Evolutionary conservation across 2,888 invertebrate genomes (phyloP), one percentile per base, ranked within the genome.

Genomic region (Busseola fusca): DNA sequence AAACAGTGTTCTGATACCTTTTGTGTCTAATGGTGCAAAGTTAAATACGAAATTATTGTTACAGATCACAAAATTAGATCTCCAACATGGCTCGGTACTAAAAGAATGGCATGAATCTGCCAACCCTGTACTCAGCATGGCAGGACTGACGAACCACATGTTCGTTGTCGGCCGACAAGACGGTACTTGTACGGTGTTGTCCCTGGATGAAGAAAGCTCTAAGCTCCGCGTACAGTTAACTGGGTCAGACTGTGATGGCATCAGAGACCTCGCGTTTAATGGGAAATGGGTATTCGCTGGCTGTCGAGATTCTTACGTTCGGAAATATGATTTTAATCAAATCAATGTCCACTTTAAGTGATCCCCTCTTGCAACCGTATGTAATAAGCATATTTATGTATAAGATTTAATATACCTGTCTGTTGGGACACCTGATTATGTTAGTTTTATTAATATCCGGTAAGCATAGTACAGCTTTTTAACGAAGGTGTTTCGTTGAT

Each of bases 231-330:
- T 96, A 0, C 96, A 97, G 74, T 90, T 97, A n/a, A 97, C 97
- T 12, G 97, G 97, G 0, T 94, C 97, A 0, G 97, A 97, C 86
- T 97, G 96, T 89, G 97, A 97, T 85, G 97, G 97, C 0, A 95
- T 98, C 25, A 96, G 97, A 87, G 96, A 96, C 82, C 90, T 97
- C 42, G 92, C 96, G 0, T 95, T 95, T 78, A 97, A 97, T 87
- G 96, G 96, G 5, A 95, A 95, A 87, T 95, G 96, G 95, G 90
- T 97, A 48, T 97, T 96, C 81, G 96, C 97, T 1, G 96, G 96
- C 1, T 97, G 97, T 86, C 92, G 97, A 78, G 97, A 98, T 88
- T 94, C 96, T 6, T 76, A 90, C 45, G 93, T 97, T 66, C 93
- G 97, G 72, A 97, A 97, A 90, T 97, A 97, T 89, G 95, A 96